Evolutionary conservation across 2,797 vertebrate genomes (phyloP).

Genomic region (Ispidina lecontei): DNA sequence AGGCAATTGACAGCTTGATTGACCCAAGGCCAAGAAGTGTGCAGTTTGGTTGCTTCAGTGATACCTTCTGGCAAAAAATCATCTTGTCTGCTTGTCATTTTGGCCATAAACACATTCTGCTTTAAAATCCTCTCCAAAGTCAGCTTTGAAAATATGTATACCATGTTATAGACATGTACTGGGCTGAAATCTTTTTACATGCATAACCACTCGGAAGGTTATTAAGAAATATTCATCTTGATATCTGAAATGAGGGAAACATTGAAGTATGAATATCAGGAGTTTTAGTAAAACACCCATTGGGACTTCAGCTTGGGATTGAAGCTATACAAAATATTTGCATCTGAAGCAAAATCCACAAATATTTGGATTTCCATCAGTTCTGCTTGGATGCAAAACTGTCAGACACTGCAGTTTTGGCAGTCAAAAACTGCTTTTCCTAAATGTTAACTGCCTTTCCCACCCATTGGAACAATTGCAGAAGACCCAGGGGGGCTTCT

Average conservation of each 20-base stretch:
- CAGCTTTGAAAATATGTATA: neutral
- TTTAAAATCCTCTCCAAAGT: slow-evolving; percentile 29
- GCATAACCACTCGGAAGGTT: slow-evolving; percentile 19
- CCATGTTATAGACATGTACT: neutral
- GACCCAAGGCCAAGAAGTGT: neutral
- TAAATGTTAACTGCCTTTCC: slow-evolving; percentile 68
- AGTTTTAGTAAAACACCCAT: slow-evolving; percentile 53
- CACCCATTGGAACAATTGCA: slow-evolving; percentile 70
- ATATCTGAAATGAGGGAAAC: slow-evolving; percentile 50
- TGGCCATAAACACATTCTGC: neutral
- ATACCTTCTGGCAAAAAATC: slow-evolving; percentile 32
- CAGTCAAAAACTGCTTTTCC: slow-evolving; percentile 61
- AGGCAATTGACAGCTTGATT: neutral
- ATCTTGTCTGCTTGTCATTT: neutral
- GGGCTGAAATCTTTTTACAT: slow-evolving; percentile 30
- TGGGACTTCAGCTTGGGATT: slow-evolving; percentile 25
- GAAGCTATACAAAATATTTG: slow-evolving; percentile 62
- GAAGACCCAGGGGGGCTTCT: slow-evolving; percentile 65
- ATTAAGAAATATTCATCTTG: slow-evolving; percentile 22
- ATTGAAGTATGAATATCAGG: slow-evolving; percentile 40
- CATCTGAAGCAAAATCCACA: slow-evolving; percentile 62
- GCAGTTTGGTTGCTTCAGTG: neutral
- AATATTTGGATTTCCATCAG: slow-evolving; percentile 73
- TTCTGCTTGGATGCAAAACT: slow-evolving; percentile 69
- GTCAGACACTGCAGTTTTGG: slow-evolving; percentile 68